These are phyloP conservation scores for Spea hammondii DNA, from an alignment of 2,797 vertebrate species.

Conservation along the genomic window DNA sequence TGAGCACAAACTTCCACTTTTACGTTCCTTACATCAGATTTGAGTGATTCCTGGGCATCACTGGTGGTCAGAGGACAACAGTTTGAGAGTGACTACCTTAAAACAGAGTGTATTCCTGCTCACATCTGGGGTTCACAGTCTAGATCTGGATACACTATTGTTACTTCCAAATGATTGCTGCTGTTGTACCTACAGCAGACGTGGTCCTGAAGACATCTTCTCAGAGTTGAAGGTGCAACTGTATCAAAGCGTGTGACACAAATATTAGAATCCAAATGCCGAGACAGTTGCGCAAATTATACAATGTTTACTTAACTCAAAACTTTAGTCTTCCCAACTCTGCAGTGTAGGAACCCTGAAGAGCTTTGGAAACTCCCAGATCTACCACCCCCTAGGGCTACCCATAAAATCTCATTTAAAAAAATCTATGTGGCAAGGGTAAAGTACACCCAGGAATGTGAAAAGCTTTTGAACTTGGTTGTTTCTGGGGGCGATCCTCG, in stretches of 20 bases:
- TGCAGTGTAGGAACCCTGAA: neutral
- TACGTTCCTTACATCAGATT: too few species aligned
- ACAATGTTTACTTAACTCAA: constrained; percentile 16
- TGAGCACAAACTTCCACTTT: too few species aligned
- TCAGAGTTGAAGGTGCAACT: too few species aligned
- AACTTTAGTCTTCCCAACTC: neutral
- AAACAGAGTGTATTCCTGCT: neutral
- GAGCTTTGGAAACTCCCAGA: neutral
- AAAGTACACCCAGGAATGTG: constrained; percentile 49
- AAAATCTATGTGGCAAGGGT: constrained; percentile 53
- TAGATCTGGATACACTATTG: too few species aligned
- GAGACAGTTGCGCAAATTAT: neutral
- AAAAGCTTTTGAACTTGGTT: constrained; percentile 64
- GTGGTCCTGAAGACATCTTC: too few species aligned
- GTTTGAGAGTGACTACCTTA: too few species aligned
- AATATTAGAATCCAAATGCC: neutral
- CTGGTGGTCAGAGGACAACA: too few species aligned
- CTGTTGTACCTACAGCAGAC: too few species aligned
- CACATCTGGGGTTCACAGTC: neutral
- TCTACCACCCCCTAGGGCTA: constrained; percentile 49
- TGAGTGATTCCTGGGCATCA: too few species aligned
- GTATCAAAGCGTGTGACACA: neutral
- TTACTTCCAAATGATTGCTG: too few species aligned
- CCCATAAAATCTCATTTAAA: constrained; percentile 62
- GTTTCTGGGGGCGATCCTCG: constrained; percentile 57